Evolutionary conservation across 2,113 vertebrate species (phyloP).

Genomic region (Phylloscopus trochilus): DNA sequence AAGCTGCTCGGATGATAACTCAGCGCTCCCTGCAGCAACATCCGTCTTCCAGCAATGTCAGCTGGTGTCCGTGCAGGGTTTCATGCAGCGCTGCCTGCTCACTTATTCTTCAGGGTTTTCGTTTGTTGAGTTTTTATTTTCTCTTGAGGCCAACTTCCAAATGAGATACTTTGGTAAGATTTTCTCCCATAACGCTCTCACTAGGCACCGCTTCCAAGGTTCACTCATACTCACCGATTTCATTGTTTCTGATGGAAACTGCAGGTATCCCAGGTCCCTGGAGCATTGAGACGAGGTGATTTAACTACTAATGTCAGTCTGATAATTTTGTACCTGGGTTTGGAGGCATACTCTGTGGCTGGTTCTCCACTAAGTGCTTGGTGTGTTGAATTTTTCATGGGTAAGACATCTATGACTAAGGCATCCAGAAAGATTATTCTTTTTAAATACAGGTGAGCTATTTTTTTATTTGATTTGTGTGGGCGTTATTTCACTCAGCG

Average conservation of each 20-base stretch:
- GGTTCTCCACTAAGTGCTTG: neutral
- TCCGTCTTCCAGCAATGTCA: accelerated
- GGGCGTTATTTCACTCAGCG: constrained; percentile 36
- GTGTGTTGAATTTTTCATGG: constrained; percentile 46
- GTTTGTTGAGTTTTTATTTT: neutral
- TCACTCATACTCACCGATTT: neutral
- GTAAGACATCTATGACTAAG: constrained; percentile 17
- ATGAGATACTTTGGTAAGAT: neutral
- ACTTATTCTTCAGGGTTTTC: neutral
- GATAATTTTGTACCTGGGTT: constrained; percentile 15
- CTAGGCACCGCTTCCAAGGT: neutral
- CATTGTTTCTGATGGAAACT: neutral
- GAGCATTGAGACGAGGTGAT: neutral
- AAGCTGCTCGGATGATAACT: neutral
- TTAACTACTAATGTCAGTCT: neutral
- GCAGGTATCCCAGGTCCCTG: neutral
- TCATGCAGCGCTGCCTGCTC: neutral
- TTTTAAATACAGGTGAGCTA: constrained; percentile 60
- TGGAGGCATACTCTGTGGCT: neutral
- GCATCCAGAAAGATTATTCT: constrained; percentile 37
- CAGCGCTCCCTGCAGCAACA: neutral
- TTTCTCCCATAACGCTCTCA: neutral
- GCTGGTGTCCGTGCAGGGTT: neutral
- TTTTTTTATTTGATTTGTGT: constrained; percentile 43
- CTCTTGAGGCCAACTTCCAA: neutral